phyloP scores from a whole-genome alignment of 23 tunicate species.

The Phallusia fumigata region DNA sequence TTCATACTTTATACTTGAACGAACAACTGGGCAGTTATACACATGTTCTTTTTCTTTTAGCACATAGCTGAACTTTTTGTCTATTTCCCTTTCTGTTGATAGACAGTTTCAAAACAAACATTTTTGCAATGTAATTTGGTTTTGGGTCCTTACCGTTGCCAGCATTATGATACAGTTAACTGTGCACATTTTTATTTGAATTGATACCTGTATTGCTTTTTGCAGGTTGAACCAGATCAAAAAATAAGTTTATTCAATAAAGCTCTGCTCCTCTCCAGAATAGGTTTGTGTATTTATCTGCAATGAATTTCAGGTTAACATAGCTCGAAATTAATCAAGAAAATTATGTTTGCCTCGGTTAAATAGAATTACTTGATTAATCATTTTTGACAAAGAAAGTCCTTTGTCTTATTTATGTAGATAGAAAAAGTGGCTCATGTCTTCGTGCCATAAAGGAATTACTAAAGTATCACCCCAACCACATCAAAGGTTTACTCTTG shows the following conservation, averaged over 20 bases:
- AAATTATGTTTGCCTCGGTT: background rate
- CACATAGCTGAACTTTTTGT: background rate
- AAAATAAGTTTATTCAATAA: conserved; percentile 48
- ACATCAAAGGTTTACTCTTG: conserved; percentile 45
- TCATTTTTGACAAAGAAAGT: background rate
- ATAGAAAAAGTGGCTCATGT: conserved; percentile 7
- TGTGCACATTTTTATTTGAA: too few relatives aligned
- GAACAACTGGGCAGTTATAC: too few relatives aligned
- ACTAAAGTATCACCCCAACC: conserved; percentile 42
- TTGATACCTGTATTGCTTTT: background rate
- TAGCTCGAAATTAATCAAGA: too few relatives aligned
- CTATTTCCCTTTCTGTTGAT: too few relatives aligned
- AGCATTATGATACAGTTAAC: too few relatives aligned
- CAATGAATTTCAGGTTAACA: background rate
- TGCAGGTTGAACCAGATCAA: conserved; percentile 36
- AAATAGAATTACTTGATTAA: background rate
- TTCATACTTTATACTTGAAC: too few relatives aligned
- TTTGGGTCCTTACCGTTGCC: too few relatives aligned
- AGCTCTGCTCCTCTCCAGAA: conserved; percentile 56
- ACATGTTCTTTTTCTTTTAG: too few relatives aligned
- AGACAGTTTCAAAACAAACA: too few relatives aligned
- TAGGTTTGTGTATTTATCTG: conserved; percentile 19
- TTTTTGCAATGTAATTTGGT: too few relatives aligned
- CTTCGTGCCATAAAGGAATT: conserved; percentile 27
- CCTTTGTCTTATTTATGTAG: background rate